Base-by-base conservation (phyloP, 2,113 vertebrate species). In the Chamaetylas fuelleborni region DNA sequence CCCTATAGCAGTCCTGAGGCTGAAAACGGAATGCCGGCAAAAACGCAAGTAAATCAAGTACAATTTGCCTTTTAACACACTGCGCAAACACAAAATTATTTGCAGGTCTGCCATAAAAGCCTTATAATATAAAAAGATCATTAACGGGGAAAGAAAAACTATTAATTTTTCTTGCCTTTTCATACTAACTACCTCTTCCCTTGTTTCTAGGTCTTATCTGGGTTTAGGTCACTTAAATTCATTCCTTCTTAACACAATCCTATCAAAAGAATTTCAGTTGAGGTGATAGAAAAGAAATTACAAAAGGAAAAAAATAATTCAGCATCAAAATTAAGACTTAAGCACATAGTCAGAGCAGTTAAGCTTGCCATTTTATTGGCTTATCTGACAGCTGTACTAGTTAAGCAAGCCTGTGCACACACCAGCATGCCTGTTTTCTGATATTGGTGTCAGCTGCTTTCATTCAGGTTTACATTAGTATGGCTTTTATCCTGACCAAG, bases 11-110 rank as follows among this genome's bases (percentile, higher is more conserved):
- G 8, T 79, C 16, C 50, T 22, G 45, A 90, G 34, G 64, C 48
- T 88, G 62, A 65, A 93, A 82, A 92, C 8, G 12, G 28, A 88
- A 93, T 54, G 47, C 47, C 80, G 74, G 72, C 58, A 88, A 96
- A 77, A 33, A 58, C 25, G 51, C 58, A 53, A 48, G 19, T 14
- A 96, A 94, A 86, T 61, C 40, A 90, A 88, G 28, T 24, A 88
- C n/a, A 76, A 19, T 83, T 90, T 61, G 14, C 48, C 43, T 88
- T 81, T 57, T 72, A 85, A 76, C 28, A 65, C 17, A 90, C 19
- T 38, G 40, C 19, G 76, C 53, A 88, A 90, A 86, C 43, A 78
- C 47, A 66, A 36, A 77, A 67, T 22, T 24, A 5, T 34, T 86
- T 81, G 67, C 60, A 94, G 47, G 29, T 77, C 50, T 86, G n/a